Conservation (phyloP, 2,888 invertebrate species). For the Furcula furcula region DNA sequence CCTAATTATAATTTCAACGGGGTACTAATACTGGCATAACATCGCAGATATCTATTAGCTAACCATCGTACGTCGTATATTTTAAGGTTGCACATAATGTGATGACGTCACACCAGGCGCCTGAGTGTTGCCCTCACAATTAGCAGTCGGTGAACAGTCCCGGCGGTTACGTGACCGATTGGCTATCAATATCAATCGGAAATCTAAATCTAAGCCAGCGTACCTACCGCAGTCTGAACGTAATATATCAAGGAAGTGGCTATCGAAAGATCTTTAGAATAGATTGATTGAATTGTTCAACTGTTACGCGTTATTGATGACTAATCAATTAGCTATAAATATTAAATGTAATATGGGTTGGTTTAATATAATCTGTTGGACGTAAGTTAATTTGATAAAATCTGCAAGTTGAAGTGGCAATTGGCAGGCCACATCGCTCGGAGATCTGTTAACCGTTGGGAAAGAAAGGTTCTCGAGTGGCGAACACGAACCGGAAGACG, state of each 20-base stretch:
- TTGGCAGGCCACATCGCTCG: too few species aligned
- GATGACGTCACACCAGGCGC: slow-evolving; percentile 66
- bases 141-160: slow-evolving; percentile 49
- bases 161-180: slow-evolving; percentile 66
- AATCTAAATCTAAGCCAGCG: slow-evolving; percentile 53
- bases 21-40: too few species aligned
- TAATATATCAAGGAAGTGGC: slow-evolving; percentile 34
- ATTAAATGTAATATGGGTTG: background rate
- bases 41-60: background rate
- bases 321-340: background rate
- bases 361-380: background rate
- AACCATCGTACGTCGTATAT: background rate
- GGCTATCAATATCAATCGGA: slow-evolving; percentile 63
- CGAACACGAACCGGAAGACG: too few species aligned
- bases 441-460: too few species aligned
- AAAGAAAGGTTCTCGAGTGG: too few species aligned
- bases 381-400: too few species aligned
- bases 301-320: background rate
- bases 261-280: slow-evolving; percentile 19
- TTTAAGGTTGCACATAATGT: slow-evolving; percentile 2
- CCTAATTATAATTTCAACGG: too few species aligned
- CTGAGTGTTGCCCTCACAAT: slow-evolving; percentile 49
- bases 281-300: slow-evolving; percentile 22
- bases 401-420: too few species aligned
- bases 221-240: slow-evolving; percentile 66